Base-by-base conservation (phyloP, 2,888 invertebrate genomes). In the Aromia moschata region DNA sequence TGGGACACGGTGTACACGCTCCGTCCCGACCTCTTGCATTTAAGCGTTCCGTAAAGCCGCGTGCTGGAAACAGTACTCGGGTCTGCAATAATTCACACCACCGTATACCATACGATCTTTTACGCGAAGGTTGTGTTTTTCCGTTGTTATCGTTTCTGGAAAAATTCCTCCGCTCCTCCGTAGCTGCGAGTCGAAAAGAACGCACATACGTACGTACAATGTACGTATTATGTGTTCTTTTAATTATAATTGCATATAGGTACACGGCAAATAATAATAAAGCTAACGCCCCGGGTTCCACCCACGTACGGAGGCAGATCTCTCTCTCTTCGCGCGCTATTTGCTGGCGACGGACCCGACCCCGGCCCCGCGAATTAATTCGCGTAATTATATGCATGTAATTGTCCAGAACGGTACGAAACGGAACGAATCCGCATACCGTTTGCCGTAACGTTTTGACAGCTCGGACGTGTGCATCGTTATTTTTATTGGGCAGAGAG, bases 161-260 rank as follows among this genome's bases (percentile, higher is more conserved):
- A 11, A 33, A 33, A 33, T n/a, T 33, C 5, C n/a, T 3, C 33
- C 2, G 7, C 5, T 33, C n/a, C 11, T 33, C 10, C n/a, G n/a
- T 33, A 7, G 5, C 33, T 11, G 5, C 33, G n/a, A 33, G 33
- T 10, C n/a, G 5, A n/a, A 33, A 33, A 33, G n/a, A 33, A 33
- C n/a, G n/a, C 2, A 3, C 33, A n/a, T 10, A 7, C n/a, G n/a
- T 11, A 33, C n/a, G 3, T 33, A 3, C 33, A 25, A 5, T 5
- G 4, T 25, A 33, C n/a, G 25, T 25, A 33, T n/a, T 33, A 33
- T 33, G 33, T 11, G 2, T 11, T 33, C 3, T 10, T 33, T 33
- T 33, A 33, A 33, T 33, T 33, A 33, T 33, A 33, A 33, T 33
- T 33, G 33, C 33, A 33, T 33, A 10, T 33, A n/a, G 33, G n/a